A percentile compares a stretch with the other conserved stretches of the same genome.
These are phyloP conservation scores for Acinonyx jubatus DNA, from an alignment of 2,113 vertebrate genomes.

Conservation along the genomic window DNA sequence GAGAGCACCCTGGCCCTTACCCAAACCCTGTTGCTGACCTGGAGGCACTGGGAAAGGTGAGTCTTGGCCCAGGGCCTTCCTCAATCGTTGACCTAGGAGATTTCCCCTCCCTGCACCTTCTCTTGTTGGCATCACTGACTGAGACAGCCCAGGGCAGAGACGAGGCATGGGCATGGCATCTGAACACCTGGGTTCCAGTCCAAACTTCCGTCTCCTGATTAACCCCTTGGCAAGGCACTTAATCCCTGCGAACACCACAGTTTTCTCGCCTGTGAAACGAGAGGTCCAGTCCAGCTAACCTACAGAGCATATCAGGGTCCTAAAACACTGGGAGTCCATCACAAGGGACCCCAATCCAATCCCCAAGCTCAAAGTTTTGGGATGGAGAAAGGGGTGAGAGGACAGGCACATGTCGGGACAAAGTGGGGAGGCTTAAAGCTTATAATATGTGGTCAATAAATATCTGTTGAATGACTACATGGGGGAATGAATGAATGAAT, in stretches of 20 bases:
- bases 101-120: background rate
- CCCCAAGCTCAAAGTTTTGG: background rate
- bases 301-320: background rate
- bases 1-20: background rate
- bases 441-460: slow-evolving; percentile 7
- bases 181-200: background rate
- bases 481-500: background rate
- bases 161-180: background rate
- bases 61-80: background rate
- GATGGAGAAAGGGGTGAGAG: background rate
- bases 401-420: background rate
- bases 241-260: background rate
- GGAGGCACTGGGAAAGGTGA: background rate
- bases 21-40: no score
- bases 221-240: slow-evolving; percentile 36
- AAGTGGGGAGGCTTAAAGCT: slow-evolving; percentile 44
- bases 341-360: background rate
- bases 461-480: background rate
- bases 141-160: background rate
- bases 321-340: background rate
- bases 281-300: background rate
- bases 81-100: background rate
- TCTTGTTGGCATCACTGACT: background rate
- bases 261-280: slow-evolving; percentile 1
- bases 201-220: background rate